Base-by-base conservation (phyloP, 2,113 vertebrate genomes). In the Apistogramma diplotaenia region DNA sequence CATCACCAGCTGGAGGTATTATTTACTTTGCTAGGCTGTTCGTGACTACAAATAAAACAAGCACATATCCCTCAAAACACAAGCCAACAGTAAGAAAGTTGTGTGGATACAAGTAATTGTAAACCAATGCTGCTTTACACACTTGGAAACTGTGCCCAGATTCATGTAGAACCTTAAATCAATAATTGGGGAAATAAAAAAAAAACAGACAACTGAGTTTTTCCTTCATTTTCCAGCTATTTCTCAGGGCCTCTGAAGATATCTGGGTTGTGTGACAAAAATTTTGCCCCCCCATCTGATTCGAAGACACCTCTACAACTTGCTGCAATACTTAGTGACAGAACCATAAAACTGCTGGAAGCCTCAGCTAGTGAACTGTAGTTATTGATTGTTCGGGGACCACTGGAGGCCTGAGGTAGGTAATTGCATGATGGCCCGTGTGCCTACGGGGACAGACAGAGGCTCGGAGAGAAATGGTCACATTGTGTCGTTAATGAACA, bases 381-480 rank as follows among this genome's bases (percentile, higher is more conserved):
- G 67, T 88, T 87, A 91, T 91, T 83, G 88, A 90, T 91, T 89
- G 84, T 79, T 87, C 25, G 1, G 84, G 71, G 79, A 87, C 81
- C 67, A 43, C 79, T 76, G 76, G 70, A 61, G 74, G 79, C 77
- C 67, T 79, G 75, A 81, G 70, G 77, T 19, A 71, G 73, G 82
- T 87, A 89, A 92, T 87, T 85, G 82, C 79, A 85, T 76, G 84
- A 92, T 87, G 82, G 80, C 62, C 76, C 46, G 40, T 55, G 11
- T 59, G 82, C 74, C 90, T 88, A 81, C 75, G 76, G 88, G 79
- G 84, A 88, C 79, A 25, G 59, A 76, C 73, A 13, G 79, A 84
- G 74, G 75, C 82, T 73, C 57, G 57, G 65, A 80, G 74, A 87
- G 82, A 87, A 79, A 65, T 12, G 46, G 72, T 90, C 61, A 83